Conservation (phyloP, 35 echinoderm and acorn worm species). For the Patiria miniata region DNA sequence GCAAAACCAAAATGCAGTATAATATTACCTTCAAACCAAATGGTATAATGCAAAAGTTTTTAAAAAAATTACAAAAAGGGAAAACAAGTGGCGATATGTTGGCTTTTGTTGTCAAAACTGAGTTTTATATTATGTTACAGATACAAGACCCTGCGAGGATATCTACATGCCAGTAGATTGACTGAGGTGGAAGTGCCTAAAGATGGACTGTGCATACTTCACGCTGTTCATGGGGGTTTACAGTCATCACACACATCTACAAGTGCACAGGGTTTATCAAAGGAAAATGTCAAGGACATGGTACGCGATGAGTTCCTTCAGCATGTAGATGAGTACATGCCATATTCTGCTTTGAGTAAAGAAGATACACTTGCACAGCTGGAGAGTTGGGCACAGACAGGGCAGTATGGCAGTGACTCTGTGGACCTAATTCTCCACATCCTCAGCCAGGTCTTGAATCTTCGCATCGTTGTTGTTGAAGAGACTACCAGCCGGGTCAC, state of each 20-base stretch:
- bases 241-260: background rate
- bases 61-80: no score
- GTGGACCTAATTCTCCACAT: constrained; percentile 1
- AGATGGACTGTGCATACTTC: background rate
- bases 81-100: no score
- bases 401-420: background rate
- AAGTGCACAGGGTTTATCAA: background rate
- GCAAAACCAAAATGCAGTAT: no score
- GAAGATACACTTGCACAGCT: background rate
- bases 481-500: background rate
- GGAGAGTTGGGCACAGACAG: background rate
- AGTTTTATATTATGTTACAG: background rate
- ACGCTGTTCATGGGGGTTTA: background rate
- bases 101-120: background rate
- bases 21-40: no score
- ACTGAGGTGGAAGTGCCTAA: background rate
- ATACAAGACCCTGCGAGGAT: background rate
- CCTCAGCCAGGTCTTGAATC: background rate
- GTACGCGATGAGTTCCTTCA: background rate
- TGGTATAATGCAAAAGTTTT: no score
- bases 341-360: background rate
- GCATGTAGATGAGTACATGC: background rate
- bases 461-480: background rate
- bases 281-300: background rate
- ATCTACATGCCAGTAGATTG: background rate